phyloP scores from a whole-genome alignment of 2,888 invertebrate genomes.

The Aspidapion aeneum region DNA sequence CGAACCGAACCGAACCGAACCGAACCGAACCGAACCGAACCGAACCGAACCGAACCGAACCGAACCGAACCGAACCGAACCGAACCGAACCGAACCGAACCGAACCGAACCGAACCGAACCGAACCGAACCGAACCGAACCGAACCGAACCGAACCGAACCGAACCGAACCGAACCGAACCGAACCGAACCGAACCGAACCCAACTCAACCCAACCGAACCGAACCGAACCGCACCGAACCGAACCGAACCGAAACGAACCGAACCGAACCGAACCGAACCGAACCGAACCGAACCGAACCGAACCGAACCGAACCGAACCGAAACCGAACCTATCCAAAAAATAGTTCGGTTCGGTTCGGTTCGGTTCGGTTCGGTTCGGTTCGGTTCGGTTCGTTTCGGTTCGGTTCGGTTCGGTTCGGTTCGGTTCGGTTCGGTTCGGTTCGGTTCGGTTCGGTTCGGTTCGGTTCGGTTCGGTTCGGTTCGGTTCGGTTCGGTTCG shows the following conservation, averaged over 20 bases:
- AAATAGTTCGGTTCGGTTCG: background rate
- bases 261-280: too few species aligned
- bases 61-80: slow-evolving; percentile 4
- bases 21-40: slow-evolving; percentile 4
- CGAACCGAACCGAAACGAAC: too few species aligned
- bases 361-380: too few species aligned
- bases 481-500: too few species aligned
- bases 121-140: slow-evolving; percentile 2
- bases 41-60: slow-evolving; percentile 4
- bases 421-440: too few species aligned
- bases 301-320: slow-evolving; percentile 4
- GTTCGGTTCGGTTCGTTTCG: too few species aligned
- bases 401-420: too few species aligned
- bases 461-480: too few species aligned
- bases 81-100: slow-evolving; percentile 4
- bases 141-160: slow-evolving; percentile 2
- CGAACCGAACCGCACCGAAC: too few species aligned
- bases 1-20: slow-evolving; percentile 4
- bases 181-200: slow-evolving; percentile 2
- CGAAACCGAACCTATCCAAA: too few species aligned
- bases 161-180: slow-evolving; percentile 4
- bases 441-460: too few species aligned
- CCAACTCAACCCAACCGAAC: too few species aligned
- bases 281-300: slow-evolving; percentile 2
- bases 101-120: slow-evolving; percentile 1